phyloP scores from a whole-genome alignment of 2,113 vertebrate genomes.

The Bufo bufo region DNA sequence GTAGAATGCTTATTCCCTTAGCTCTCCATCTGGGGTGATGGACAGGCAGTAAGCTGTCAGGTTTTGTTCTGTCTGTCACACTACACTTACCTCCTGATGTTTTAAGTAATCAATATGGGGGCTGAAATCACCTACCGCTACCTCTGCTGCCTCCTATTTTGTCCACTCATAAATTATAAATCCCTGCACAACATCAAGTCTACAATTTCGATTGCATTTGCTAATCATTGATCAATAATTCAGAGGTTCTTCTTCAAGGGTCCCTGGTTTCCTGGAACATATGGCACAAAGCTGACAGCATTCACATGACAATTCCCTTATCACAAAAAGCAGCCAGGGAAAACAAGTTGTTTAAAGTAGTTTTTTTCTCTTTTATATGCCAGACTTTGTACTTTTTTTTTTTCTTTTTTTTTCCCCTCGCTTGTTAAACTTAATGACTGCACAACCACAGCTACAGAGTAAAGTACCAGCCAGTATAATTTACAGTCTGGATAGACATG shows the following conservation, averaged over 20 bases:
- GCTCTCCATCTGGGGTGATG: slow-evolving; percentile 67
- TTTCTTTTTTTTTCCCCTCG: slow-evolving; percentile 52
- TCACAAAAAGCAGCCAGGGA: slow-evolving; percentile 71
- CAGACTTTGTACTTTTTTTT: slow-evolving; percentile 57
- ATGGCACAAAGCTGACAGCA: slow-evolving; percentile 79
- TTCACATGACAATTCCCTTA: slow-evolving; percentile 76
- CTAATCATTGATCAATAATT: slow-evolving; percentile 99
- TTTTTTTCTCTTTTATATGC: slow-evolving; percentile 59
- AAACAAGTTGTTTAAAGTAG: slow-evolving; percentile 77
- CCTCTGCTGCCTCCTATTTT: slow-evolving; percentile 94
- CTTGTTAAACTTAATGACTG: slow-evolving; percentile 68
- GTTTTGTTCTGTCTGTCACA: slow-evolving; percentile 87
- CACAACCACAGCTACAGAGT: slow-evolving; percentile 60
- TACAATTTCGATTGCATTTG: slow-evolving; percentile 98
- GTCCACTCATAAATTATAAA: slow-evolving; percentile 98
- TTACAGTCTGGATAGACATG: slow-evolving; percentile 68
- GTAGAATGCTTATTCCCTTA: slow-evolving; percentile 67
- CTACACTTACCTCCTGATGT: slow-evolving; percentile 93
- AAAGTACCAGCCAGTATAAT: slow-evolving; percentile 72
- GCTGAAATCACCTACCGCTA: slow-evolving; percentile 91
- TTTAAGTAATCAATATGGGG: slow-evolving; percentile 96
- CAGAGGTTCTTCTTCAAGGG: slow-evolving; percentile 87
- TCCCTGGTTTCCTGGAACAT: slow-evolving; percentile 87
- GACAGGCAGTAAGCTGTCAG: slow-evolving; percentile 76
- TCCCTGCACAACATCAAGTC: slow-evolving; percentile 87